Conservation (phyloP, 1,140 invertebrate species). For the Apis dorsata region DNA sequence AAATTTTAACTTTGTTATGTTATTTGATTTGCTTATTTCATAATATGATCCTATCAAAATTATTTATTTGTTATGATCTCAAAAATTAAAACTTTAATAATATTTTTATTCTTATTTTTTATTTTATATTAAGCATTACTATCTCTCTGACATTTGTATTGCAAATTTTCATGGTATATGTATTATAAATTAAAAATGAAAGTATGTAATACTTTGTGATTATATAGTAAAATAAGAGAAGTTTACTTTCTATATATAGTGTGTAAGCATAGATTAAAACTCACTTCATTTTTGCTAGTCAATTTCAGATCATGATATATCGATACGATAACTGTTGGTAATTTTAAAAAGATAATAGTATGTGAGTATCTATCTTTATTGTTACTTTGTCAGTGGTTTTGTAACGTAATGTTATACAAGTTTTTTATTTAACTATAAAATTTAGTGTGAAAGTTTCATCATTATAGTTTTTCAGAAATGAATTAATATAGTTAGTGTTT, state of each 20-base stretch:
- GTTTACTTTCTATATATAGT: constrained; percentile 18
- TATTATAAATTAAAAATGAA: too few species aligned
- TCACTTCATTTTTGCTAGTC: constrained; percentile 31
- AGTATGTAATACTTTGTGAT: too few species aligned
- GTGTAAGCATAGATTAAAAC: neutral
- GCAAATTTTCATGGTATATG: too few species aligned
- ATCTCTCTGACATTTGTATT: too few species aligned
- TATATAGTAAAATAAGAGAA: neutral
- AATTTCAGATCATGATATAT: constrained; percentile 34
- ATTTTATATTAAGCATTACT: too few species aligned
- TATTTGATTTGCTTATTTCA: too few species aligned
- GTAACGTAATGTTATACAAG: constrained; percentile 18
- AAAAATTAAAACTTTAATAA: too few species aligned
- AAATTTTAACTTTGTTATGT: too few species aligned
- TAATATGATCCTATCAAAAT: too few species aligned
- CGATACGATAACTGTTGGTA: constrained; percentile 36
- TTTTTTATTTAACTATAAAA: constrained; percentile 18
- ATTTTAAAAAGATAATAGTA: constrained; percentile 28
- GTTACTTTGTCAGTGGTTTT: constrained; percentile 28
- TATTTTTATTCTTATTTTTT: too few species aligned
- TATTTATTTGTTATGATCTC: too few species aligned
- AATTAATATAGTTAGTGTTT: constrained; percentile 16
- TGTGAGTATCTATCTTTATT: constrained; percentile 34
- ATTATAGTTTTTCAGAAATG: constrained; percentile 31
- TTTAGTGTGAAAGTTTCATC: neutral